Evolutionary conservation across 2,888 invertebrate species (phyloP), one percentile per base, ranked within the genome.

Genomic region (Nysson spinosus): DNA sequence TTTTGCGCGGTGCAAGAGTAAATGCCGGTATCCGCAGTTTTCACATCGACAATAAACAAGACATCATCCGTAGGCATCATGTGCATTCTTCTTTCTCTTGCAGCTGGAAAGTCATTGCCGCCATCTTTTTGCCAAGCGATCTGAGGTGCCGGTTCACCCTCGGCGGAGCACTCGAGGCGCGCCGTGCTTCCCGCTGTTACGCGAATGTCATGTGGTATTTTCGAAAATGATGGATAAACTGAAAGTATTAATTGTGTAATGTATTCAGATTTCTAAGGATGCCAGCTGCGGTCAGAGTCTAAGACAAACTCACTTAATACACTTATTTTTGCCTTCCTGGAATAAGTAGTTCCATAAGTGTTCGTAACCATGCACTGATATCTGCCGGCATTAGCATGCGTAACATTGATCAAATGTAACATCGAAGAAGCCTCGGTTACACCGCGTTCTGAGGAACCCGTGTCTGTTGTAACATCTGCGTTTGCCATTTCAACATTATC

Each of bases 291-390:
- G n/a, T n/a, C n/a, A 3, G n/a, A 32, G 32, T 1, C 16, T 1
- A 4, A n/a, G n/a, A n/a, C 14, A 7, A 24, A 85, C 90, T 88
- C 88, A 93, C 93, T 94, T 68, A 95, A 92, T 75, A 98, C 96
- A 49, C 93, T 94, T 55, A 98, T 92, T 83, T 92, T 93, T 7
- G 96, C 95, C 85, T 94, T 95, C 52, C 92, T 90, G 0, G 97
- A 97, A 87, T 96, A 97, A 2, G 95, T 94, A 4, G 95, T 93
- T 4, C 97, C 98, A 88, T 94, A 96, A 69, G 91, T 91, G 85
- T 98, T 98, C 11, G 93, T 92, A 6, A 96, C 95, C 69, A 96
- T 92, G 89, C 98, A 98, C 87, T 98, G 97, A 87, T 98, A 98
- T 85, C 91, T 92, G 0, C 97, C 98, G 62, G 94, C 94, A 86